A percentile compares a stretch with the other conserved stretches of the same genome.
Evolutionary conservation across 1,140 invertebrate genomes (phyloP).

Genomic region (Cydia amplana): DNA sequence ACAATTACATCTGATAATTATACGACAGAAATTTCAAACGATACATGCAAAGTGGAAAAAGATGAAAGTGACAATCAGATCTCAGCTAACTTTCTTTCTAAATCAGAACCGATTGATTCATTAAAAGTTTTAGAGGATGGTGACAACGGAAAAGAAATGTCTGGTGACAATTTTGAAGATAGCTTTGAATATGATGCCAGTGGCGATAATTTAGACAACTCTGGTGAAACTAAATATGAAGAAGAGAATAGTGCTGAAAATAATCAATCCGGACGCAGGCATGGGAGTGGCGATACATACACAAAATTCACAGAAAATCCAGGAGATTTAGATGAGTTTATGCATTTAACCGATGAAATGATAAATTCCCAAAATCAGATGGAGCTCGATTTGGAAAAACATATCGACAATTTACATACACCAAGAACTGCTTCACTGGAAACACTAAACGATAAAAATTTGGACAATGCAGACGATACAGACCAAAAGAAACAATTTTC

Average conservation of each 20-base stretch:
- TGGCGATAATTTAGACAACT: constrained; percentile 54
- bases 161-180: constrained; percentile 56
- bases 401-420: constrained; percentile 59
- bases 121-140: constrained; percentile 15
- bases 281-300: constrained; percentile 72
- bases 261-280: constrained; percentile 50
- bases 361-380: constrained; percentile 47
- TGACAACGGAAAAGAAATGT: constrained; percentile 40
- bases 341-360: constrained; percentile 68
- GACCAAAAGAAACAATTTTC: constrained; percentile 56
- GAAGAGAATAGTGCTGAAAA: constrained; percentile 39
- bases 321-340: constrained; percentile 68
- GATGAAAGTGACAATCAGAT: background rate
- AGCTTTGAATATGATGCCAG: constrained; percentile 61
- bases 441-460: constrained; percentile 48
- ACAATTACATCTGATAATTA: constrained; percentile 34
- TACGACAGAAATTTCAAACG: constrained; percentile 1
- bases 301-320: constrained; percentile 71
- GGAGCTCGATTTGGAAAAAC: constrained; percentile 44
- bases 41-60: background rate
- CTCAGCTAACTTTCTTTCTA: background rate
- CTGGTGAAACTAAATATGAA: constrained; percentile 47
- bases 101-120: constrained; percentile 4
- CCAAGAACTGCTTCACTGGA: constrained; percentile 66
- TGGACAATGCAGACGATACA: constrained; percentile 33